Conservation (phyloP, 2,888 invertebrate genomes). For the Fragum sueziense region DNA sequence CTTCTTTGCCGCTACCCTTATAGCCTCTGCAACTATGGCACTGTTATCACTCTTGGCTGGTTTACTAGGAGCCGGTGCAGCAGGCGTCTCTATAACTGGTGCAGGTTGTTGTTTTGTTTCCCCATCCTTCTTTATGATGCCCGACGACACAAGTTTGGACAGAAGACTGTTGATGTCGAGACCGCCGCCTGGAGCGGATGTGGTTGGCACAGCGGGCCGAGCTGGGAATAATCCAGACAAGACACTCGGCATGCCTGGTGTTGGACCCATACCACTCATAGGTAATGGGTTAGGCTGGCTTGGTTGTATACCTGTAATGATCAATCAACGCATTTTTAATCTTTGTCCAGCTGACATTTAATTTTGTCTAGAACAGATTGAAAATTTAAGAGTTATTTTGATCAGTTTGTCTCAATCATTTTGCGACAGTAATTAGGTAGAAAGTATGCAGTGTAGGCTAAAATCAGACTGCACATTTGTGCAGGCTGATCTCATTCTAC, state of each 20-base stretch:
- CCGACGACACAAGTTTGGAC: conserved; percentile 92
- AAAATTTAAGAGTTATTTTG: no score
- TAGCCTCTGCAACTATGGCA: not conserved
- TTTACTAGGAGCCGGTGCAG: not conserved
- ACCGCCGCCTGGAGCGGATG: conserved; percentile 47
- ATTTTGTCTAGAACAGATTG: no score
- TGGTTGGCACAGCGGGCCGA: conserved; percentile 16
- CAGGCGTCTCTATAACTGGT: conserved; percentile 6
- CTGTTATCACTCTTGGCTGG: not conserved
- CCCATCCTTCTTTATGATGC: conserved; percentile 85
- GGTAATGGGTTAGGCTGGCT: not conserved
- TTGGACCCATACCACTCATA: conserved; percentile 18
- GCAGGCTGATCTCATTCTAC: no score
- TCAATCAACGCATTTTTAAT: not conserved
- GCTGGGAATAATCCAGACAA: conserved; percentile 40
- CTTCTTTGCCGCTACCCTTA: not conserved
- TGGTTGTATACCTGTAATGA: not conserved
- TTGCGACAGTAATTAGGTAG: no score
- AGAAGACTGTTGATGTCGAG: conserved; percentile 91
- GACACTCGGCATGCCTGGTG: conserved; percentile 30
- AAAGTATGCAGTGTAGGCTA: no score
- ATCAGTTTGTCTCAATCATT: no score
- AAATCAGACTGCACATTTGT: no score
- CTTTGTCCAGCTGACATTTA: no score
- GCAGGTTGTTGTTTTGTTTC: conserved; percentile 9